phyloP scores from a whole-genome alignment of 2,888 invertebrate species.

The Eurois occulta region DNA sequence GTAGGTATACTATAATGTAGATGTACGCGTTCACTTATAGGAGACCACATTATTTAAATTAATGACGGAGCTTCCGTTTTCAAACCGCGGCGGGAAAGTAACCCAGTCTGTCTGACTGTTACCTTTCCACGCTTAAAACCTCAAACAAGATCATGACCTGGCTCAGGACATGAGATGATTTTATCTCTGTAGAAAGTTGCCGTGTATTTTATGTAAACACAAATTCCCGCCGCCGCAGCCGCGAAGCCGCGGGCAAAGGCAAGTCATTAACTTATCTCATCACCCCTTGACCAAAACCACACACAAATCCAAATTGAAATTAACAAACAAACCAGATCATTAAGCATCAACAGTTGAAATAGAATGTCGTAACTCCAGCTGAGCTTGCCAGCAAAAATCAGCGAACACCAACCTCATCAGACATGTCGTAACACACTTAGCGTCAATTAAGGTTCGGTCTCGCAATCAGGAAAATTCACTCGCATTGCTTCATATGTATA shows the following conservation, averaged over 20 bases:
- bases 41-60: background rate
- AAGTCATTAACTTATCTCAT: background rate
- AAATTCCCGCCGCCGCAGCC: background rate
- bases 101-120: background rate
- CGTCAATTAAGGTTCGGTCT: conserved; percentile 53
- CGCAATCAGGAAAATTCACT: conserved; percentile 64
- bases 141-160: too few relatives aligned
- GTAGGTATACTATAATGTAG: too few relatives aligned
- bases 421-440: conserved; percentile 57
- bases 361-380: conserved; percentile 32
- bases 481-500: conserved; percentile 45
- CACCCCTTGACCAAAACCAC: conserved; percentile 13
- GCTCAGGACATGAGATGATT: background rate
- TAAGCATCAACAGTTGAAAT: background rate
- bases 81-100: background rate
- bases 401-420: conserved; percentile 53
- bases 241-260: background rate
- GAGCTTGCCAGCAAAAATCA: conserved; percentile 25
- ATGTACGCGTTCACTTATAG: too few relatives aligned
- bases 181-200: background rate
- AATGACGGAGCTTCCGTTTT: background rate
- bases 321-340: conserved; percentile 28
- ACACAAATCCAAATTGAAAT: conserved; percentile 12
- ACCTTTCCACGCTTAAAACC: too few relatives aligned
- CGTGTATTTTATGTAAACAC: background rate